Evolutionary conservation across 2,797 vertebrate genomes (phyloP).

Genomic region (Fistularia commersonii): DNA sequence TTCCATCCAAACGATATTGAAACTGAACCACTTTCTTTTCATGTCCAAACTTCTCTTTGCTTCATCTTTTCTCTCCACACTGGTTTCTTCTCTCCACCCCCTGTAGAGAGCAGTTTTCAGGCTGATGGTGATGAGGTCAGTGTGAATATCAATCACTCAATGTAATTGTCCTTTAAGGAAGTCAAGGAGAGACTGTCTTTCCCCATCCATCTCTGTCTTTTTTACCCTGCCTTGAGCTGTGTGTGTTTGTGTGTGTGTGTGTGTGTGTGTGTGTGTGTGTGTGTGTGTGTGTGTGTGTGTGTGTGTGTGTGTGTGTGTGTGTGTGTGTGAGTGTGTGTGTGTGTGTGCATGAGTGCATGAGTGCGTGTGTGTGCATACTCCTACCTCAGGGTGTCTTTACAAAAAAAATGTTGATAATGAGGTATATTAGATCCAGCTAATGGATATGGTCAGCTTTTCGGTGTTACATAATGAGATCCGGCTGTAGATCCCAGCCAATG

Average conservation of each 20-base stretch:
- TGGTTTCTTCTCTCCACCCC: constrained; percentile 14
- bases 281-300: constrained; percentile 7
- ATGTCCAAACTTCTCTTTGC: constrained; percentile 13
- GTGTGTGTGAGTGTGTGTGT: constrained; percentile 1
- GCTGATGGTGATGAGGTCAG: constrained; percentile 61
- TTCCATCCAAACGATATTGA: constrained; percentile 29
- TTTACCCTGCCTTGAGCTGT: constrained; percentile 39
- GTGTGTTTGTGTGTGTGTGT: constrained; percentile 1
- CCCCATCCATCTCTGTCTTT: constrained; percentile 61
- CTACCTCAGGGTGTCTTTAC: constrained; percentile 38
- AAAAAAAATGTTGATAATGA: constrained; percentile 53
- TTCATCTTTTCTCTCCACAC: constrained; percentile 21
- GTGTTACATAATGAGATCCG: constrained; percentile 40
- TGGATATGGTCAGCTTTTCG: constrained; percentile 44
- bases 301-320: constrained; percentile 6
- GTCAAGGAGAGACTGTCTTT: constrained; percentile 63
- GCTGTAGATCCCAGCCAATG: no score
- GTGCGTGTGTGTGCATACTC: constrained; percentile 8
- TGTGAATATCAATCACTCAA: constrained; percentile 64
- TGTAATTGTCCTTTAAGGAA: constrained; percentile 75
- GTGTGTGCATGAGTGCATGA: background rate
- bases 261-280: background rate
- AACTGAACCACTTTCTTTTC: constrained; percentile 27
- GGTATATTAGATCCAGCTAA: constrained; percentile 52
- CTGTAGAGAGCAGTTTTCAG: constrained; percentile 34